phyloP scores from a whole-genome alignment of 1,140 invertebrate genomes.

The Rhyacophila brunnea region DNA sequence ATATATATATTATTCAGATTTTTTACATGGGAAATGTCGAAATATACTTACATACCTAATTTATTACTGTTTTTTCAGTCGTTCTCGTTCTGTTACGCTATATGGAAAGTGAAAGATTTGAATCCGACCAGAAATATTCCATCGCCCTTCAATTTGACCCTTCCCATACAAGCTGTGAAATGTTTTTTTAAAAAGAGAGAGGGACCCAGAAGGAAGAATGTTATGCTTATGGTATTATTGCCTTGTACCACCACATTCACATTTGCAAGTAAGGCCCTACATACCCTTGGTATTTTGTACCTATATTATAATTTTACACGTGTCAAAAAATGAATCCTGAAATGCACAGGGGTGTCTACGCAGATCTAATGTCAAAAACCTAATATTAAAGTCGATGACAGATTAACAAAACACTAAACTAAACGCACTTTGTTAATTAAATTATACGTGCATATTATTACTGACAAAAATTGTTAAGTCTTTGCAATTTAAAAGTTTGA shows the following conservation, averaged over 20 bases:
- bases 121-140: constrained; percentile 15
- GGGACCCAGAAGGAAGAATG: constrained; percentile 42
- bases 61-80: constrained; percentile 41
- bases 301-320: constrained; percentile 39
- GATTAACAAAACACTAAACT: constrained; percentile 4
- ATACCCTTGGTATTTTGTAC: constrained; percentile 44
- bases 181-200: constrained; percentile 43
- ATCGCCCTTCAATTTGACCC: constrained; percentile 8
- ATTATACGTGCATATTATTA: too few relatives aligned
- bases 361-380: too few relatives aligned
- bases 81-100: constrained; percentile 43
- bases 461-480: too few relatives aligned
- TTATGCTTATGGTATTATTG: constrained; percentile 46
- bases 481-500: too few relatives aligned
- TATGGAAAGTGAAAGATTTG: constrained; percentile 20
- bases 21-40: too few relatives aligned
- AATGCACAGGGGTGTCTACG: too few relatives aligned
- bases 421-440: too few relatives aligned
- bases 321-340: too few relatives aligned
- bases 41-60: too few relatives aligned
- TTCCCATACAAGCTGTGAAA: constrained; percentile 43
- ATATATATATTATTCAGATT: too few relatives aligned
- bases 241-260: constrained; percentile 44
- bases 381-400: too few relatives aligned
- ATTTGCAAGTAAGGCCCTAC: constrained; percentile 43